Evolutionary conservation across 2,113 vertebrate genomes (phyloP).

Genomic region (Albula goreensis): DNA sequence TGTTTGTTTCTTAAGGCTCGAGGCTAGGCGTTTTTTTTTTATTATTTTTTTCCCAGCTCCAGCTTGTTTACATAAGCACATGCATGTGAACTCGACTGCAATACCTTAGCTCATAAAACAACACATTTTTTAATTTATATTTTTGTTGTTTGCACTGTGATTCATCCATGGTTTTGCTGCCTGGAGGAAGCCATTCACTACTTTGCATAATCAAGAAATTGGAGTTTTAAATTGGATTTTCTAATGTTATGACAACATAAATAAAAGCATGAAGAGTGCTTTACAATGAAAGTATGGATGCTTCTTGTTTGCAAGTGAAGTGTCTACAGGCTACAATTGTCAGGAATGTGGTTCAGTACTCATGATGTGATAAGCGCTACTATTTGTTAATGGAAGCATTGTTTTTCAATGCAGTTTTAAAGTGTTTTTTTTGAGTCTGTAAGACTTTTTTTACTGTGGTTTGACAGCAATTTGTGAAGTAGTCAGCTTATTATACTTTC

Average conservation of each 20-base stretch:
- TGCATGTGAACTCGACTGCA: slow-evolving; percentile 39
- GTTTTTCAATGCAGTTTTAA: neutral
- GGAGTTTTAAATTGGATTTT: neutral
- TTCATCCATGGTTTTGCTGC: neutral
- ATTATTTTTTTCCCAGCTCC: neutral
- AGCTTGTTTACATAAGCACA: slow-evolving; percentile 45
- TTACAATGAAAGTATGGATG: neutral
- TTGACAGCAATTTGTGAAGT: neutral
- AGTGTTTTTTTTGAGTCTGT: neutral
- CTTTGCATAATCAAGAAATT: slow-evolving; percentile 15
- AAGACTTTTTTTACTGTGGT: neutral
- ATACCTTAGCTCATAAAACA: neutral
- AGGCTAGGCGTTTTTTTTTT: slow-evolving; percentile 24
- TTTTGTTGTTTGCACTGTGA: slow-evolving; percentile 8
- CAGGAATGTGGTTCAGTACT: neutral
- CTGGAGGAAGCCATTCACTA: slow-evolving; percentile 10
- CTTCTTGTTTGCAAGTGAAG: neutral
- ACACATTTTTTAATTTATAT: neutral
- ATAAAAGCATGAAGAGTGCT: neutral
- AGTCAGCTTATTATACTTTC: neutral
- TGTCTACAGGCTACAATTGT: neutral
- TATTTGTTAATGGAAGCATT: neutral
- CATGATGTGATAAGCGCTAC: neutral
- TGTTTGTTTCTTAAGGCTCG: slow-evolving; percentile 34
- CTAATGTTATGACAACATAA: neutral